Conservation (phyloP, 2,888 invertebrate species). For the Lomographa bimaculata region DNA sequence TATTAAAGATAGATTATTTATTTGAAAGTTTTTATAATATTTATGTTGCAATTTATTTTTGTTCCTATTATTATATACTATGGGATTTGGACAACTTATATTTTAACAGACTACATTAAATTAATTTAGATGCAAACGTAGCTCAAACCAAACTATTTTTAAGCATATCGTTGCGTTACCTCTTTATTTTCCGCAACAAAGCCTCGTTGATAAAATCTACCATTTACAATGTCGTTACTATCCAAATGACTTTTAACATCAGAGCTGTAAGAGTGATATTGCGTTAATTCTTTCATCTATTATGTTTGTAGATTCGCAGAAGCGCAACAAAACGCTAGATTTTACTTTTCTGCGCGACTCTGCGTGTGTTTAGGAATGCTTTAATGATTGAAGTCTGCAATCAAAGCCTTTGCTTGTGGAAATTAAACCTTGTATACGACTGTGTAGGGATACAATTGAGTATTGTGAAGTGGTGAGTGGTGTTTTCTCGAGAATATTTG, state of each 20-base stretch:
- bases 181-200: slow-evolving; percentile 50
- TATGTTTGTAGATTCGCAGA: slow-evolving; percentile 31
- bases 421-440: slow-evolving; percentile 16
- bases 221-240: slow-evolving; percentile 20
- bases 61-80: too few relatives aligned
- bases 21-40: too few relatives aligned
- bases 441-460: neutral
- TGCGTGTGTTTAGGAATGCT: slow-evolving; percentile 41
- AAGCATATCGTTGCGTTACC: slow-evolving; percentile 36
- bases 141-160: slow-evolving; percentile 30
- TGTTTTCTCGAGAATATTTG: slow-evolving; percentile 12
- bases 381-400: slow-evolving; percentile 38
- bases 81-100: too few relatives aligned
- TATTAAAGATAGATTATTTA: too few relatives aligned
- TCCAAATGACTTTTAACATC: slow-evolving; percentile 24
- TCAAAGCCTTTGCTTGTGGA: slow-evolving; percentile 15
- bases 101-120: too few relatives aligned
- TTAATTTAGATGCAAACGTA: too few relatives aligned
- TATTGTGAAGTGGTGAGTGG: slow-evolving; percentile 7
- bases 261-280: slow-evolving; percentile 30
- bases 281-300: slow-evolving; percentile 18
- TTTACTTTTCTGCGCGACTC: slow-evolving; percentile 37
- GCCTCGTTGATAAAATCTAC: slow-evolving; percentile 53
- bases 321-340: slow-evolving; percentile 34
- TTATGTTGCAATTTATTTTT: too few relatives aligned